phyloP scores from a whole-genome alignment of 2,888 invertebrate genomes.

The Sipha maydis region DNA sequence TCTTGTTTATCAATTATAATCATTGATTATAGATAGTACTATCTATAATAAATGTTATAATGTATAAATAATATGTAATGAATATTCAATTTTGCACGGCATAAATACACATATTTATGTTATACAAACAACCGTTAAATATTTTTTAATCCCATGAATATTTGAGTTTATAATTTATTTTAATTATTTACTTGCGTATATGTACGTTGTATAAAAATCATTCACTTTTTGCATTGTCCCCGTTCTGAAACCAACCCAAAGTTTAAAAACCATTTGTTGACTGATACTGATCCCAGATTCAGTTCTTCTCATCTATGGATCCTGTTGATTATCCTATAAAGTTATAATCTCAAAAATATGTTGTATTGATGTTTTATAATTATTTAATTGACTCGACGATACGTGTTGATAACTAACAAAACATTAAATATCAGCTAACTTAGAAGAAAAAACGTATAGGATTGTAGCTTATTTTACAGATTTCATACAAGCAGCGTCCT shows the following conservation, averaged over 20 bases:
- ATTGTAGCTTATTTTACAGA: too few relatives aligned
- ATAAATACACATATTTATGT: not conserved
- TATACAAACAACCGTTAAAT: not conserved
- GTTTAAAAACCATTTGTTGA: not conserved
- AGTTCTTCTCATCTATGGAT: not conserved
- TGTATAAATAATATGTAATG: not conserved
- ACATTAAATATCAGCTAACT: too few relatives aligned
- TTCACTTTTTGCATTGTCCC: not conserved
- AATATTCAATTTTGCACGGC: slow-evolving; percentile 3
- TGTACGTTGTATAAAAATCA: not conserved
- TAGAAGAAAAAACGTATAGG: too few relatives aligned
- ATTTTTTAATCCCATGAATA: not conserved
- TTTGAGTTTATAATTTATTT: not conserved
- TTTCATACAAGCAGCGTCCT: too few relatives aligned
- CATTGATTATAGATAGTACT: too few relatives aligned
- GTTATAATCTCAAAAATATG: too few relatives aligned
- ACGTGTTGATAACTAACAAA: too few relatives aligned
- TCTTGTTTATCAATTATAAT: not conserved
- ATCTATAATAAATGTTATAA: too few relatives aligned
- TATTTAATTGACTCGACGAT: too few relatives aligned
- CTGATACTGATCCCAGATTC: not conserved
- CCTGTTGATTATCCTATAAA: too few relatives aligned
- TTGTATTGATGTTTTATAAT: too few relatives aligned
- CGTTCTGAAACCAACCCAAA: not conserved
- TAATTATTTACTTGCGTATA: too few relatives aligned